Evolutionary conservation across 2,888 invertebrate genomes (phyloP), one percentile per base, ranked within the genome.

Genomic region (Polydrusus pterygomalis): DNA sequence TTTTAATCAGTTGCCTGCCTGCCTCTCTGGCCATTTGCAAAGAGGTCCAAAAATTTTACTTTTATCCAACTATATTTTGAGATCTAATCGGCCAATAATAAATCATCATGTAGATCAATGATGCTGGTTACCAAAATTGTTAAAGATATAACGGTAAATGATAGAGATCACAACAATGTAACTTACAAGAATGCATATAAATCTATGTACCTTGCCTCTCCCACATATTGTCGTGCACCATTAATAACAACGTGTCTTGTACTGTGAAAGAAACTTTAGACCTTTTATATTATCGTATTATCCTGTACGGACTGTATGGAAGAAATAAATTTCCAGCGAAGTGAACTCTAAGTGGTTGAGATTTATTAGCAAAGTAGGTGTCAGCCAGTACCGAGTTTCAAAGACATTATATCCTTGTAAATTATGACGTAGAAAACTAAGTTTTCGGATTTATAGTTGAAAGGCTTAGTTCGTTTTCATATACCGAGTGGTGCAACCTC

Each of bases 261-360:
- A 45, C 67, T 73, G 56, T 64, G 17, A 65, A 73, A 77, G 73
- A 73, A 64, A 63, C 65, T 70, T 49, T 70, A 70, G 58, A 77
- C 77, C 73, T 73, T 77, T 77, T 73, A 73, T 76, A 71, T 34
- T 60, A 54, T 68, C 73, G 69, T 70, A 60, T 69, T 77, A 77
- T 73, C 77, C 58, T 70, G 72, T 43, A 68, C 68, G 72, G 54
- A 68, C 68, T 71, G 58, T 63, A 62, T 63, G 62, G 60, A 67
- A 64, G 64, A 73, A 65, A 70, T 77, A 77, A 68, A 76, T 70
- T 74, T 65, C 77, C 64, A 60, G 51, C 70, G 47, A 74, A 74
- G 77, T 74, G 67, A 77, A 74, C 71, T 77, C 30, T 77, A 77
- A 77, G 74, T 77, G 74, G 67, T 68, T 54, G 25, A 67, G 60